Evolutionary conservation across 2,113 vertebrate genomes (phyloP), one percentile per base, ranked within the genome.

Genomic region (Epinephelus fuscoguttatus): DNA sequence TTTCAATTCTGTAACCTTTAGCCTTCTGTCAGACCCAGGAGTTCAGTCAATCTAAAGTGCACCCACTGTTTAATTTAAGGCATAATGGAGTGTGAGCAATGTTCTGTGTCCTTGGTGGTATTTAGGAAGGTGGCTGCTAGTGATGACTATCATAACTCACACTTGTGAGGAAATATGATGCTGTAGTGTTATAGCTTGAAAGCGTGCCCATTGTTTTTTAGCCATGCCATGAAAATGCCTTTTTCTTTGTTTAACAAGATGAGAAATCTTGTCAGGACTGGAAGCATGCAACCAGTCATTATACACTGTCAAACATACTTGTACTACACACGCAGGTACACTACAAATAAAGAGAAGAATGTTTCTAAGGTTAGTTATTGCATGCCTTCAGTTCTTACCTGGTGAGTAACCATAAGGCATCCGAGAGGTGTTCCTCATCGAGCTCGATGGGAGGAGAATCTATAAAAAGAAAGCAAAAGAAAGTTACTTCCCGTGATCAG

Each of bases 311-410:
- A 1, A 69, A 57, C 17, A 75, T 50, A 59, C 37, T 62, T 63
- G 19, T 61, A 19, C 27, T 45, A 2, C 19, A 71, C 27, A n/a
- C 57, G 59, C 30, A 14, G 2, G 9, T 19, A 1, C 18, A 15
- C 21, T 4, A 42, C 21, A 27, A 7, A 81, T n/a, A 78, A 61
- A 79, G 40, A 61, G 2, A 78, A 23, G 23, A 85, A 74, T 57
- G 53, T 78, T 82, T 89, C 66, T 78, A 9, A 30, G 11, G 33
- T 63, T 79, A 62, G 13, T 82, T 33, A 70, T 23, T 25, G 63
- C 79, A 86, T 94, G 83, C 78, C 64, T 73, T 82, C 13, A 66
- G 60, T 84, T 87, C 92, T 93, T 92, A 96, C 95, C 95, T 95
- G 93, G 91, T 68, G 94, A 94, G 90, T 94, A 94, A 89, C 84